Evolutionary conservation across 2,797 vertebrate species (phyloP), one percentile per base, ranked within the genome.

Genomic region (Rhodeus uyekii): DNA sequence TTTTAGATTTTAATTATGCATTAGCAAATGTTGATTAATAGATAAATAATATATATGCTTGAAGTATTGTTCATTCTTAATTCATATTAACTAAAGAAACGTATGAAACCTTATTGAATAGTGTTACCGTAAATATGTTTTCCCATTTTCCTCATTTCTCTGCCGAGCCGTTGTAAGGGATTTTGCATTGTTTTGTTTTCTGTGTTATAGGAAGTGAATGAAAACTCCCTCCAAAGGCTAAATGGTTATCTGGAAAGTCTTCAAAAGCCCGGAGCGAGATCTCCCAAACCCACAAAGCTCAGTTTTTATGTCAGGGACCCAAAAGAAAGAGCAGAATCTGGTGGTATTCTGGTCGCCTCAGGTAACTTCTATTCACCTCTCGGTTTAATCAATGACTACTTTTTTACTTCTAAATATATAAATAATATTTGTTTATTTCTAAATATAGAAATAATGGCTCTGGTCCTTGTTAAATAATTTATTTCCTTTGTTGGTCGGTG

Each of bases 211-310:
- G 96, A 97, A 89, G 94, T 99, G 87, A 99, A 99, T 93, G 97
- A 99, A 93, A 98, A 98, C 90, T 99, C 98, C 27, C 92, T 99
- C 55, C 98, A 98, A 93, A 95, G 94, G 85, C 91, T 99, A 85
- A 99, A 97, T 90, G 96, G 95, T 50, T 99, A 98, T 87, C 93
- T 99, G 90, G 97, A 99, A 86, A 96, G 93, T 88, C 92, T 99
- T 27, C 96, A 99, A 90, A 98, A 96, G 88, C 95, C 96, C 3
- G 95, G 95, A 18, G 90, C 90, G 50, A 89, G 83, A 55, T 93
- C 93, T 38, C 89, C 95, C 81, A 96, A 96, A 89, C 96, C 98
- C 53, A 94, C 95, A 87, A 94, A 92, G 67, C 95, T 99, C 82
- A 98, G 95, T 2, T 99, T 99, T 93, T 99, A 98, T 80, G 91